A percentile compares a stretch with the other conserved stretches of the same genome.
Evolutionary conservation across 2,113 vertebrate species (phyloP).

Genomic region (Carlito syrichta): DNA sequence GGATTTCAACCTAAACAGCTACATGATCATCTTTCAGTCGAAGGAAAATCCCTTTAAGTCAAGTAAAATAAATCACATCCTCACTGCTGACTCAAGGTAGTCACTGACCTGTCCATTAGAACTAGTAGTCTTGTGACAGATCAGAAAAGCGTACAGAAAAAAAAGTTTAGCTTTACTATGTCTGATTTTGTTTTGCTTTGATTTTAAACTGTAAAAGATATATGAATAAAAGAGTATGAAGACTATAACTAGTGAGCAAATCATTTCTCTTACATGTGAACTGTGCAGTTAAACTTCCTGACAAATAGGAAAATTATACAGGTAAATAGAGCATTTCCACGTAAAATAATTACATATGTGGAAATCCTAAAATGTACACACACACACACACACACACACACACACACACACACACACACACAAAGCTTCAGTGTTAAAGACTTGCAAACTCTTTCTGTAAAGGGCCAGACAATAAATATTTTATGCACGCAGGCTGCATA

Average conservation of each 20-base stretch:
- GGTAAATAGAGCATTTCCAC: not conserved
- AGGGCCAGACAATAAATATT: not conserved
- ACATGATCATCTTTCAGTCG: not conserved
- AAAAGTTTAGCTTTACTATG: not conserved
- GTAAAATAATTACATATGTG: not conserved
- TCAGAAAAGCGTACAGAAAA: not conserved
- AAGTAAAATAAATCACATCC: not conserved
- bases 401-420: no score
- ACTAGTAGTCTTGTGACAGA: not conserved
- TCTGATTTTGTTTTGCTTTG: not conserved
- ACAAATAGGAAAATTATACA: not conserved
- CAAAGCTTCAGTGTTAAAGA: not conserved
- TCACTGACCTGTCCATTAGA: not conserved
- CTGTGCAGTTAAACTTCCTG: not conserved
- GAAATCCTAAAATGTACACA: not conserved
- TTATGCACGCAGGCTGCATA: rapidly evolving
- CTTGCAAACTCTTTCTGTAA: not conserved
- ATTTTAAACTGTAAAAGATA: not conserved
- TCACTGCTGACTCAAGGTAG: not conserved
- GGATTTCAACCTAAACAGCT: not conserved
- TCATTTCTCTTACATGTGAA: not conserved
- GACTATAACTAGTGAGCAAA: not conserved
- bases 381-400: no score
- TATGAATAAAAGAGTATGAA: not conserved
- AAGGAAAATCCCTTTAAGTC: not conserved